A percentile compares a stretch with the other conserved stretches of the same genome.
Evolutionary conservation across 1,140 invertebrate species (phyloP).

Genomic region (Sitophilus oryzae): DNA sequence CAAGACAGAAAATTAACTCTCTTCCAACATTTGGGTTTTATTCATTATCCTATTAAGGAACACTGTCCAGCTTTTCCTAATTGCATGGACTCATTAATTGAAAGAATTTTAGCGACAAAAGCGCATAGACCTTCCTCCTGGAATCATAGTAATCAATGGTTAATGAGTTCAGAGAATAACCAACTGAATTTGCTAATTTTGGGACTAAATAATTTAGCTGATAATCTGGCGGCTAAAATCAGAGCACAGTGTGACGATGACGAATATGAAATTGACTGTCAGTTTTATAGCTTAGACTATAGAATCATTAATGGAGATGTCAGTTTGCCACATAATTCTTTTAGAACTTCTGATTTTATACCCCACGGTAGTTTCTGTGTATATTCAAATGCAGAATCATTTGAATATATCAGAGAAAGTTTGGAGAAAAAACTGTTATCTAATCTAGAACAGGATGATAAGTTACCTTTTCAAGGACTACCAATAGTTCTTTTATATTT

Average conservation of each 20-base stretch:
- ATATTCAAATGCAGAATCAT: constrained; percentile 84
- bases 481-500: constrained; percentile 88
- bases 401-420: constrained; percentile 87
- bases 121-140: constrained; percentile 62
- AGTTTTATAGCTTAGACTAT: constrained; percentile 78
- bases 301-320: constrained; percentile 82
- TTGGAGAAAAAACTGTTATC: constrained; percentile 87
- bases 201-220: constrained; percentile 69
- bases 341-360: constrained; percentile 68
- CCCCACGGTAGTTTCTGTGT: constrained; percentile 82
- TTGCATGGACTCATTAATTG: constrained; percentile 84
- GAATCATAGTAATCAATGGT: constrained; percentile 62
- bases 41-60: constrained; percentile 90
- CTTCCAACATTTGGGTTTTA: constrained; percentile 91
- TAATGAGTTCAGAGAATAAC: constrained; percentile 61
- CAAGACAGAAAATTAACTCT: constrained; percentile 91
- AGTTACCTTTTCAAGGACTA: constrained; percentile 73
- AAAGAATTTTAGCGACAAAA: constrained; percentile 66
- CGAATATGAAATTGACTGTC: constrained; percentile 78
- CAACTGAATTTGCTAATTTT: constrained; percentile 70
- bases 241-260: constrained; percentile 70
- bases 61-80: constrained; percentile 87
- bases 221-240: constrained; percentile 73
- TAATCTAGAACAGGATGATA: constrained; percentile 86
- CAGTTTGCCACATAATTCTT: constrained; percentile 68